A percentile compares a stretch with the other conserved stretches of the same genome.
Evolutionary conservation across 2,113 vertebrate species (phyloP).

Genomic region (Acanthochromis polyacanthus): DNA sequence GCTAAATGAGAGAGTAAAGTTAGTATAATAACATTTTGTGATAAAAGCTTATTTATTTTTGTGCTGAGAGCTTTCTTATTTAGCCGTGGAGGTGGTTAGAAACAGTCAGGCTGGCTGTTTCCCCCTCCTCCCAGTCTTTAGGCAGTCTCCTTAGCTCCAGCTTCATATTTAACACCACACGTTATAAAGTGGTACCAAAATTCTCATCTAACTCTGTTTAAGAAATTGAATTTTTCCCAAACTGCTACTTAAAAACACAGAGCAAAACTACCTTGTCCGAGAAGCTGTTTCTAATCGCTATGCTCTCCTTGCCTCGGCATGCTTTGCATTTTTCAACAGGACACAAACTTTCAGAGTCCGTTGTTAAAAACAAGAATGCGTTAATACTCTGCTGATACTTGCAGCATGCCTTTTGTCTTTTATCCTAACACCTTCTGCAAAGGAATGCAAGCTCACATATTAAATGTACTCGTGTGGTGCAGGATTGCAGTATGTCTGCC

Average conservation of each 20-base stretch:
- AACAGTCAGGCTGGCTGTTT: too few relatives aligned
- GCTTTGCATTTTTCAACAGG: constrained; percentile 69
- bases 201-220: constrained; percentile 4
- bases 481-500: constrained; percentile 51
- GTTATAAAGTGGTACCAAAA: not conserved
- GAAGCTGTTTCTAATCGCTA: constrained; percentile 49
- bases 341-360: constrained; percentile 21
- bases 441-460: constrained; percentile 60
- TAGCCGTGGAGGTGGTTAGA: too few relatives aligned
- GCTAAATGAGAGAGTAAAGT: not conserved
- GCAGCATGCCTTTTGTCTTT: constrained; percentile 70
- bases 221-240: constrained; percentile 1
- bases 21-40: too few relatives aligned
- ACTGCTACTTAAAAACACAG: not conserved
- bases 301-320: constrained; percentile 69
- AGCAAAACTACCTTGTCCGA: constrained; percentile 10
- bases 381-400: constrained; percentile 36
- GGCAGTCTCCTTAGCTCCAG: not conserved
- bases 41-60: too few relatives aligned
- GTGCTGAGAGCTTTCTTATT: too few relatives aligned
- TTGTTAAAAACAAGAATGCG: not conserved
- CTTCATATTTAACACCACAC: constrained; percentile 4
- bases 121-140: constrained; percentile 2
- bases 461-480: constrained; percentile 51
- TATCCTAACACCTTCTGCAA: constrained; percentile 48